Evolutionary conservation across 2,113 vertebrate species (phyloP), one percentile per base, ranked within the genome.

Genomic region (Lophura nycthemera): DNA sequence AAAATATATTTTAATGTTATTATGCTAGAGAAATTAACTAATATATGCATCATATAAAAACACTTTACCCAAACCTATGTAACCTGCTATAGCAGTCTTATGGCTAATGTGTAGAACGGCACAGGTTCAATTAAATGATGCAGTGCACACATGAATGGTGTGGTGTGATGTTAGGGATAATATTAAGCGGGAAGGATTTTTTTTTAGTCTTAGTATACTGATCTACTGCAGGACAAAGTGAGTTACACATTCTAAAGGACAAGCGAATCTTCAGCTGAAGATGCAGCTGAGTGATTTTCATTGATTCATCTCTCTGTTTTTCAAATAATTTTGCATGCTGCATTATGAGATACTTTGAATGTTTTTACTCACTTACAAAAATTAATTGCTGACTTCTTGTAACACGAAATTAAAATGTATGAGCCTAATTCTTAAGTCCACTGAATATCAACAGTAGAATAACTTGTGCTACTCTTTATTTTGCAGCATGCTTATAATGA

Each of bases 1-100:
- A 97, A 97, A 97, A 96, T 97, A 95, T 98, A 97, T 97, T 98
- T 97, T 98, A 97, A 97, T 97, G 93, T 97, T 98, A 95, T 96
- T 98, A 92, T 92, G 94, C 93, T 94, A 94, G 90, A 95, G 95
- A 97, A 97, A 97, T 97, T 90, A 97, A 90, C 91, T 96, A 96
- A 97, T 97, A 97, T 97, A 96, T 97, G 95, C 90, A 90, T 95
- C 92, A 82, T 95, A 97, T 97, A 96, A 97, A 97, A 97, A 92
- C 84, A 93, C 85, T 97, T 96, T 96, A 89, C 74, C 93, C 92
- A 97, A 97, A 97, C 93, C 95, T 93, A 77, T 95, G 96, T 96
- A 97, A 97, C 86, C 90, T 94, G 88, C 79, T 95, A 4, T 82
- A 93, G 84, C 90, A 16, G 93, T 93, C 93, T 95, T 89, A 38